Percentiles rank a stretch among this genome's conserved stretches.
Evolutionary conservation across 2,888 invertebrate species (phyloP).

Genomic region (Hyles lineata): DNA sequence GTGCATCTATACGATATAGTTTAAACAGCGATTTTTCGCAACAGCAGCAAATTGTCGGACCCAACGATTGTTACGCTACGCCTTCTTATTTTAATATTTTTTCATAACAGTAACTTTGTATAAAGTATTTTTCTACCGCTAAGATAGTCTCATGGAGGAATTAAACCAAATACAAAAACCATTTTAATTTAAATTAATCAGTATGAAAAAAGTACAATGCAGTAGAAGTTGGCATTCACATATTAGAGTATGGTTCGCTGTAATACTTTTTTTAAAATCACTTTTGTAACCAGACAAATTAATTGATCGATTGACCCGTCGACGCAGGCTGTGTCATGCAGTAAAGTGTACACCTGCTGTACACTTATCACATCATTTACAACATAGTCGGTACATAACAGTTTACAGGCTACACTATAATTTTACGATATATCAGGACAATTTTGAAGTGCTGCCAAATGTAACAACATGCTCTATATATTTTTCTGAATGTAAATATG

Average conservation of each 20-base stretch:
- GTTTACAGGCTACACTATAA: background rate
- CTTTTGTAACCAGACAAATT: slow-evolving; percentile 1
- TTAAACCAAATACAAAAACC: background rate
- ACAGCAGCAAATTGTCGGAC: background rate
- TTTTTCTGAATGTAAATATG: too few species aligned
- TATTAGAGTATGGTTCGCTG: background rate
- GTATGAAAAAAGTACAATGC: background rate
- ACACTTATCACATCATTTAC: background rate
- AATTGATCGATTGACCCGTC: background rate
- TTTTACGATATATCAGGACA: background rate
- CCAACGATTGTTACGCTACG: background rate
- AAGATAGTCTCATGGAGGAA: too few species aligned
- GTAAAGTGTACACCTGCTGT: background rate
- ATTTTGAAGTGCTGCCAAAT: background rate
- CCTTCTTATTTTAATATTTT: background rate
- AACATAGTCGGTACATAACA: background rate
- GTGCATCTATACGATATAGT: slow-evolving; percentile 51
- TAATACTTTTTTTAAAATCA: background rate
- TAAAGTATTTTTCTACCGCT: too few species aligned
- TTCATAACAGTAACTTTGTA: background rate
- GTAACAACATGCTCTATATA: too few species aligned
- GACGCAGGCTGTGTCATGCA: background rate
- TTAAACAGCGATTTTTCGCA: slow-evolving; percentile 40
- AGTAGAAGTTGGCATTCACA: background rate
- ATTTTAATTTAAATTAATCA: background rate